These are phyloP conservation scores for Centropristis striata DNA, from an alignment of 2,113 vertebrate species.

Conservation along the genomic window DNA sequence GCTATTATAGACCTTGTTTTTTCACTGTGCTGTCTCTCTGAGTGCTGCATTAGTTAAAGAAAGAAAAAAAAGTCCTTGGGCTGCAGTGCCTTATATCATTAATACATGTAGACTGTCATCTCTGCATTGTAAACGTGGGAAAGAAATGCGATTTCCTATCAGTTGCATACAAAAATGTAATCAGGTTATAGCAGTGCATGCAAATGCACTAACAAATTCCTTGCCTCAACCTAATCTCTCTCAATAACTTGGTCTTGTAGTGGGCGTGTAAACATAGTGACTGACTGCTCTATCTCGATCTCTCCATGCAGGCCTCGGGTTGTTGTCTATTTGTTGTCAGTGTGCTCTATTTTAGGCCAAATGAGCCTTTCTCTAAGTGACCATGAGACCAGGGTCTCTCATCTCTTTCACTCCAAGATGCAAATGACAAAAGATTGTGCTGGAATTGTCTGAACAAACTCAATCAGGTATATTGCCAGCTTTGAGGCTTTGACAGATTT, in stretches of 20 bases:
- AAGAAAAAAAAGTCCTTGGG: background rate
- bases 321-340: conserved; percentile 44
- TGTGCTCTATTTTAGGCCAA: conserved; percentile 23
- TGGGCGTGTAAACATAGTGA: background rate
- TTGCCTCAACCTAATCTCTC: conserved; percentile 8
- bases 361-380: conserved; percentile 24
- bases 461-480: background rate
- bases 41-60: conserved; percentile 3
- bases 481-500: background rate
- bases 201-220: conserved; percentile 2
- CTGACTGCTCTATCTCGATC: conserved; percentile 28
- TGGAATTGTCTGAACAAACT: conserved; percentile 1
- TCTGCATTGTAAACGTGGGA: background rate
- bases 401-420: conserved; percentile 44
- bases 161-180: background rate
- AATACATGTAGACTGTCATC: background rate
- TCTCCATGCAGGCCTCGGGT: conserved; percentile 16
- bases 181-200: conserved; percentile 12
- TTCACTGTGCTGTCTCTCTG: background rate
- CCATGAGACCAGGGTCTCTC: conserved; percentile 9
- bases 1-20: background rate
- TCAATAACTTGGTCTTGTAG: conserved; percentile 4
- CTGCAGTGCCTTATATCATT: background rate
- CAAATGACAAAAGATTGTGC: conserved; percentile 33
- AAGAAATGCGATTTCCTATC: background rate